Evolutionary conservation across 2,888 invertebrate species (phyloP), one percentile per base, ranked within the genome.

Genomic region (Morpho helenor): DNA sequence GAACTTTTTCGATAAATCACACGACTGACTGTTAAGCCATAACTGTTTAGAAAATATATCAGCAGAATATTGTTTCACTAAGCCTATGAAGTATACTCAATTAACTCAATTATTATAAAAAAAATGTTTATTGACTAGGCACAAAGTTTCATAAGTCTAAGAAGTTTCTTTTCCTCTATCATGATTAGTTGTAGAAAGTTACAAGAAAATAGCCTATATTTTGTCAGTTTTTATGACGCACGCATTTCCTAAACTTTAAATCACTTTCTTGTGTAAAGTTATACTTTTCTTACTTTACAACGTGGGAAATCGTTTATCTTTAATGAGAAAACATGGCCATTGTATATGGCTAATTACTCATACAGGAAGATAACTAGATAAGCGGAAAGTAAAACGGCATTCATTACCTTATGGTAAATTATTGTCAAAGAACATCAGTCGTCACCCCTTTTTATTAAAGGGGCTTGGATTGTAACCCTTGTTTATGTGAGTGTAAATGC

Each of bases 391-490:
- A 52, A 57, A 57, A 52, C 44, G 49, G 40, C 48, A 53, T 52
- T 53, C 47, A 53, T 52, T 53, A 52, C 44, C 49, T 49, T 57
- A 57, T 52, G 52, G 49, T 49, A 53, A 56, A 56, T 59, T 59
- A 56, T 61, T 55, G 56, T 59, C 53, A 47, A 46, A 53, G 46
- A 40, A 53, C 40, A 39, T 55, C 58, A 51, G 42, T 52, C 47
- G 42, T 58, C 59, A 46, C 45, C 61, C 61, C 56, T 58, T 56
- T 61, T 56, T 57, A 59, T 52, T 61, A 59, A 52, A 59, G 52
- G 61, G 61, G 49, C 40, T 52, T 31, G 8, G 47, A 48, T 47
- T 43, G 10, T 49, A 45, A 59, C 57, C 61, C 63, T 50, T 58
- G 56, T 52, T 45, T 50, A 46, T 45, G 57, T 60, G 58, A 59